Base-by-base conservation (phyloP, 1,140 invertebrate species). In the Oryzaephilus surinamensis region DNA sequence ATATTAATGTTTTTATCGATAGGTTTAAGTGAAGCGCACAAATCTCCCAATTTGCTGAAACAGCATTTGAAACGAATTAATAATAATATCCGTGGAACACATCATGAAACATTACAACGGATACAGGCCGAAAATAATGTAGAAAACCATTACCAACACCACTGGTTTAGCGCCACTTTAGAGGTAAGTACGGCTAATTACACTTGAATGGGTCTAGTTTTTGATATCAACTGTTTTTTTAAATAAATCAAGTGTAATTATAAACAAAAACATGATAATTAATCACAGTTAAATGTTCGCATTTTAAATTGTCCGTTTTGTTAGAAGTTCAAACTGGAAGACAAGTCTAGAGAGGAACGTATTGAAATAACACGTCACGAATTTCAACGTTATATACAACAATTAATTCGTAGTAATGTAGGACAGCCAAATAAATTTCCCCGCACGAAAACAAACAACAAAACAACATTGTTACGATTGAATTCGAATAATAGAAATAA, bases 311-410 rank as follows among this genome's bases (percentile, higher is more conserved):
- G 16, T 36, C 29, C 17, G 24, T 21, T 17, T 27, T 24, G 16
- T 13, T 26, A 58, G 57, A 53, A 51, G 43, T 52, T 61, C 14
- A 61, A 61, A 51, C 41, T 61, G 36, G 58, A 60, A 43, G 58
- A 62, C 11, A 48, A 54, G 42, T 59, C 58, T 38, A 38, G 60
- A 14, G 58, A 62, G 41, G 58, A 60, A 41, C 46, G 58, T 14
- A 50, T 62, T 20, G 60, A 62, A 48, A 60, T 62, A 31, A 62
- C 60, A 17, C 37, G 60, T 17, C 57, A 58, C 24, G 60, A 62
- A 43, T 54, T 61, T n/a, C 40, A 48, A 28, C 45, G 58, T 6
- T 48, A 57, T 23, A 37, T 62, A 13, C 55, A 60, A 29, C 60
- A 62, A 38, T 48, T 62, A 16, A 36, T 50, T 19, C 38, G 53